A percentile compares a stretch with the other conserved stretches of the same genome.
Evolutionary conservation across 2,888 invertebrate species (phyloP).

Genomic region (Therioaphis trifolii): DNA sequence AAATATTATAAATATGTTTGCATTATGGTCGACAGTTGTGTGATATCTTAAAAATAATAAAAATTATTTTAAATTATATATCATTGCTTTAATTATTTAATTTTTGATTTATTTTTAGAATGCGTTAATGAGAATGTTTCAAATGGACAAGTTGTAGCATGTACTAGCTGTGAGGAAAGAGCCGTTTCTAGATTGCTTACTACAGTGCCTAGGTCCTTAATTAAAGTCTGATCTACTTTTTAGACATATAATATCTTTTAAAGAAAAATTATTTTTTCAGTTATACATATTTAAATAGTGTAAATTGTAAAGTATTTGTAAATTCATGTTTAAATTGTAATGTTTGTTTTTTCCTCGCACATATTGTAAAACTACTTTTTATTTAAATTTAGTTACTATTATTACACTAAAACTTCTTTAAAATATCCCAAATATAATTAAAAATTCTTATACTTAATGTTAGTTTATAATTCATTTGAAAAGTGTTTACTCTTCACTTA

Average conservation of each 20-base stretch:
- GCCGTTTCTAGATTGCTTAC: conserved; percentile 53
- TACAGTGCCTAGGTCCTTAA: conserved; percentile 59
- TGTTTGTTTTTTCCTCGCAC: too few relatives aligned
- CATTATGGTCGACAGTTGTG: conserved; percentile 10
- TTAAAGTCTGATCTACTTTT: conserved; percentile 49
- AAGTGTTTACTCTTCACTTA: too few relatives aligned
- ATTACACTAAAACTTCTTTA: too few relatives aligned
- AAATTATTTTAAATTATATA: neutral
- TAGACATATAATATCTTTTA: neutral
- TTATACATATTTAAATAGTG: too few relatives aligned
- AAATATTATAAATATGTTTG: neutral
- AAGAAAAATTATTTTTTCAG: too few relatives aligned
- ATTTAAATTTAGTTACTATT: neutral
- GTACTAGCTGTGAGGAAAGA: conserved; percentile 48
- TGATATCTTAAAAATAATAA: neutral
- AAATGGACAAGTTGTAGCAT: conserved; percentile 37
- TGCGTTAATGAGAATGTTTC: conserved; percentile 41
- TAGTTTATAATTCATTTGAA: too few relatives aligned
- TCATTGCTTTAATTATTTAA: neutral
- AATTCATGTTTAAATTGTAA: too few relatives aligned
- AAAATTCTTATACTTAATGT: too few relatives aligned
- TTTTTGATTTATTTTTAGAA: conserved; percentile 28
- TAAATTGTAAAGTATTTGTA: too few relatives aligned
- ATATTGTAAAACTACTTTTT: neutral
- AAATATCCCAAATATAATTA: too few relatives aligned